Evolutionary conservation across 2,113 vertebrate species (phyloP).

Genomic region (Oryzias melastigma): DNA sequence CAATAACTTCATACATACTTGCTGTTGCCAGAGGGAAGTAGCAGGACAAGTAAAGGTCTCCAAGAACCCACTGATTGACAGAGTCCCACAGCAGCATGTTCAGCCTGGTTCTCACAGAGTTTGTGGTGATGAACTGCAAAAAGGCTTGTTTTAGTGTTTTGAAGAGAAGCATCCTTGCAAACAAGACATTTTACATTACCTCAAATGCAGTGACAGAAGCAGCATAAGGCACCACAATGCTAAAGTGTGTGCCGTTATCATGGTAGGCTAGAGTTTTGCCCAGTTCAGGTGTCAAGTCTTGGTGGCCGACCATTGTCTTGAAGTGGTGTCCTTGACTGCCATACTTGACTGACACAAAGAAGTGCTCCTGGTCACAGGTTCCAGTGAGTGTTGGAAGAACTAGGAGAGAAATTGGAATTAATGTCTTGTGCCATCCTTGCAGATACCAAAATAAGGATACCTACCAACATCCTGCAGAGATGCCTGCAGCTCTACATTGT

Average conservation of each 20-base stretch:
- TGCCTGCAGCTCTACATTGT: slow-evolving; percentile 28
- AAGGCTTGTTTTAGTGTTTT: not conserved
- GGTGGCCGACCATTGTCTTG: slow-evolving; percentile 43
- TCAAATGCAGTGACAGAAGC: slow-evolving; percentile 45
- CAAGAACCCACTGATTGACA: slow-evolving; percentile 53
- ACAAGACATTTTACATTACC: slow-evolving; percentile 23
- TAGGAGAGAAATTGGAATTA: not conserved
- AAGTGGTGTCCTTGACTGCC: slow-evolving; percentile 60
- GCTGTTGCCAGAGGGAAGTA: slow-evolving; percentile 65
- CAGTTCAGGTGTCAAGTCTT: slow-evolving; percentile 37
- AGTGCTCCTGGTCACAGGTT: slow-evolving; percentile 64
- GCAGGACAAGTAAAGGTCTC: slow-evolving; percentile 70
- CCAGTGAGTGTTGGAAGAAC: slow-evolving; percentile 63
- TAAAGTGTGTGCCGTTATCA: slow-evolving; percentile 64
- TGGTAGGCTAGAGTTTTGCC: slow-evolving; percentile 14
- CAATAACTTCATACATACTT: slow-evolving; percentile 39
- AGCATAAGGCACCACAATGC: slow-evolving; percentile 52
- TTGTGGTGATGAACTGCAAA: slow-evolving; percentile 37
- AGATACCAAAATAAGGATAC: slow-evolving; percentile 7
- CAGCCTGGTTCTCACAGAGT: slow-evolving; percentile 59
- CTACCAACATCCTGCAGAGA: slow-evolving; percentile 69
- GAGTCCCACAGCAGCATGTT: slow-evolving; percentile 53
- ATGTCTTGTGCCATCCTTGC: too few relatives aligned
- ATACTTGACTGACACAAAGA: slow-evolving; percentile 53
- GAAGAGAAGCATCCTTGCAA: not conserved